These are phyloP conservation scores for Oryzias javanicus DNA, from an alignment of 2,113 vertebrate species.

Conservation along the genomic window DNA sequence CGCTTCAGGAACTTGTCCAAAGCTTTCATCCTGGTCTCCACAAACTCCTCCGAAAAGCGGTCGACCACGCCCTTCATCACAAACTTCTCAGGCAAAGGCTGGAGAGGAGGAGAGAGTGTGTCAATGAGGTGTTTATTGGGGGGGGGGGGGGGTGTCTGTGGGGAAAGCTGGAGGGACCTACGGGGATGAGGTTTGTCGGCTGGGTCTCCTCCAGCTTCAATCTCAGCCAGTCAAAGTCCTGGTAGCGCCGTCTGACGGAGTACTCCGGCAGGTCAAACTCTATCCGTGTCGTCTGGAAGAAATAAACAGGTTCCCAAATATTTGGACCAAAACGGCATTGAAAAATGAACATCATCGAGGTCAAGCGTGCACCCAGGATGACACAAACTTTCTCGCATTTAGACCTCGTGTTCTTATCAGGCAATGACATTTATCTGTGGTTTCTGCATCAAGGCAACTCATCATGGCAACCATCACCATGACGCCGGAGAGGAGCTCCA, in stretches of 20 bases:
- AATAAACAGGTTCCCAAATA: background rate
- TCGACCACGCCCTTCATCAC: slow-evolving; percentile 98
- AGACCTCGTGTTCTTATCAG: slow-evolving; percentile 29
- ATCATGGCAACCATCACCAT: slow-evolving; percentile 37
- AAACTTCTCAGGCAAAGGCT: slow-evolving; percentile 98
- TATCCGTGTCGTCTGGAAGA: slow-evolving; percentile 85
- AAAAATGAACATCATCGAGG: too few relatives aligned
- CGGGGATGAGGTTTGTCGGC: slow-evolving; percentile 96
- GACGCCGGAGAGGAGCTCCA: slow-evolving; percentile 1
- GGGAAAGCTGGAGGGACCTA: slow-evolving; percentile 73
- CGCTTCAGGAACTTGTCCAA: slow-evolving; percentile 97
- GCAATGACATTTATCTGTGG: slow-evolving; percentile 37
- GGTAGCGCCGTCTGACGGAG: slow-evolving; percentile 90
- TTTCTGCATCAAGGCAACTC: slow-evolving; percentile 3
- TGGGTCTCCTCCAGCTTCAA: slow-evolving; percentile 95
- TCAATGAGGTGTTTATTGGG: background rate
- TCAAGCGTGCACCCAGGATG: background rate
- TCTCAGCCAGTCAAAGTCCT: slow-evolving; percentile 97
- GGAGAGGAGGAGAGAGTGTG: background rate
- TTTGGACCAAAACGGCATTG: too few relatives aligned
- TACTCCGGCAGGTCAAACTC: slow-evolving; percentile 98
- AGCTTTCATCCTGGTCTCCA: slow-evolving; percentile 94
- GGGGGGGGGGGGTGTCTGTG: background rate
- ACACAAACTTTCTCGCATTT: slow-evolving; percentile 27
- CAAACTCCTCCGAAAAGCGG: slow-evolving; percentile 97